Conservation (phyloP, 2,113 vertebrate species). For the Aythya baeri region DNA sequence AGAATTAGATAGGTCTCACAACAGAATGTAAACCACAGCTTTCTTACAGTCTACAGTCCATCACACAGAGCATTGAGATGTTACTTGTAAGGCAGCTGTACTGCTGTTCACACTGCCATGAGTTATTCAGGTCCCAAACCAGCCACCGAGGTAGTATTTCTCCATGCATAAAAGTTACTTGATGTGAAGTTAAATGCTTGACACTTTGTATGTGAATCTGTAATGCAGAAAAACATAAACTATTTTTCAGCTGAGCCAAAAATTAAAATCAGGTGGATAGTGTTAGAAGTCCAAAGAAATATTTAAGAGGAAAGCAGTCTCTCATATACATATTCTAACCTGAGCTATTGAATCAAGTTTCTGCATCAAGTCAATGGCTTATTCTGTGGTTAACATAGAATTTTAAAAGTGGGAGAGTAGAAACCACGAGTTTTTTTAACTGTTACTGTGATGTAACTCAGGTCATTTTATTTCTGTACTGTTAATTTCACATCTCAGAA, state of each 20-base stretch:
- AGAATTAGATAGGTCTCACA: not conserved
- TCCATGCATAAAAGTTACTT: not conserved
- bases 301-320: not conserved
- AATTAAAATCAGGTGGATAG: not conserved
- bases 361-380: not conserved
- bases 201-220: not conserved
- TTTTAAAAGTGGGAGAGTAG: not conserved
- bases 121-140: not conserved
- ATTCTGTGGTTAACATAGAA: not conserved
- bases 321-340: not conserved
- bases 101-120: rapidly evolving
- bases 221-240: not conserved
- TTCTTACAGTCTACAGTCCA: not conserved
- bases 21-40: not conserved
- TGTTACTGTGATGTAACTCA: not conserved
- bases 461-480: not conserved
- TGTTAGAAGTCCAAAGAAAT: not conserved
- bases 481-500: not conserved
- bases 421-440: not conserved
- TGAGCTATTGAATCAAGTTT: not conserved
- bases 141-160: not conserved
- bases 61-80: not conserved
- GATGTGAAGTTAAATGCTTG: not conserved
- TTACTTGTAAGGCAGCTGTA: not conserved
- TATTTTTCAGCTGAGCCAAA: not conserved